A percentile compares a stretch with the other conserved stretches of the same genome.
Conservation (phyloP, 1,140 invertebrate genomes). For the Akabosia matsudoensis region DNA sequence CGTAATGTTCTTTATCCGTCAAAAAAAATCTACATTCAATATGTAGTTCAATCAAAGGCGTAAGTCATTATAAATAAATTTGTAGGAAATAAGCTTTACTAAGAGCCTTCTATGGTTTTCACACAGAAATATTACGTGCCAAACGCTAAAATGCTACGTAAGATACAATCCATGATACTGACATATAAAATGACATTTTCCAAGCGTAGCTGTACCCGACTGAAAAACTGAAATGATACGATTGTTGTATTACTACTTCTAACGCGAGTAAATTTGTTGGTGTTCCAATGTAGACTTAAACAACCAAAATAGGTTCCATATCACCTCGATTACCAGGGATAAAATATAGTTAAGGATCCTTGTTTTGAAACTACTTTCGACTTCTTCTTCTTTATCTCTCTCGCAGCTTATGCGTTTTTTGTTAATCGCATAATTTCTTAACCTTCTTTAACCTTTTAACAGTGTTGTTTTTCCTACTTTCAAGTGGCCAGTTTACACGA, state of each 20-base stretch:
- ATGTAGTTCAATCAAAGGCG: too few species aligned
- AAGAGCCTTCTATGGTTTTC: not conserved
- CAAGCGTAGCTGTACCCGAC: not conserved
- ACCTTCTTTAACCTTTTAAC: not conserved
- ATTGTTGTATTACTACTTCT: not conserved
- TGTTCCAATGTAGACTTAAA: too few species aligned
- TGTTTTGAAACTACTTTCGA: too few species aligned
- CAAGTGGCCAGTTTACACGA: not conserved
- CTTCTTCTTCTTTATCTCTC: too few species aligned
- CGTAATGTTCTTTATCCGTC: too few species aligned
- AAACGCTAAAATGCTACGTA: not conserved
- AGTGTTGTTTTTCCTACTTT: not conserved
- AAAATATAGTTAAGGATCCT: too few species aligned
- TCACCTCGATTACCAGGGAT: too few species aligned
- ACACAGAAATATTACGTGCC: not conserved
- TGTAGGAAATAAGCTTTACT: not conserved
- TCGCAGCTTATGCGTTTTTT: too few species aligned
- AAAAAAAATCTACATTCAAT: too few species aligned
- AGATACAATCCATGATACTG: not conserved
- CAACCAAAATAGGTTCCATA: too few species aligned
- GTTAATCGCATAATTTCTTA: too few species aligned
- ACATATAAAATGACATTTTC: not conserved
- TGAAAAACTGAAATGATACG: not conserved
- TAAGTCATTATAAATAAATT: not conserved
- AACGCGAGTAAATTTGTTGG: too few species aligned